Conservation (phyloP, 1,140 invertebrate species). For the Paracyclopina nana region DNA sequence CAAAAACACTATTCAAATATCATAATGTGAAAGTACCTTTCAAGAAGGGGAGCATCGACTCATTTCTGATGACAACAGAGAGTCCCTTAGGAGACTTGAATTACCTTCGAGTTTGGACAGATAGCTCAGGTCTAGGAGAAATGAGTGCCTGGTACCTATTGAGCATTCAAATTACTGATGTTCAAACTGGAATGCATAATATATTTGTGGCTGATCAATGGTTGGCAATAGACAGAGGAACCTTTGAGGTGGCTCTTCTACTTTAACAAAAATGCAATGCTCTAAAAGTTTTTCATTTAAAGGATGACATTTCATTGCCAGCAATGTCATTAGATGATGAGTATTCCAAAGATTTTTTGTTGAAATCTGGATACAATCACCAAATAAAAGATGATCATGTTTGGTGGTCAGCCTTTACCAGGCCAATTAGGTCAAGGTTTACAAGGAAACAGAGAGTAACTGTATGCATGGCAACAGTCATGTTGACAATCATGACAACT, state of each 20-base stretch:
- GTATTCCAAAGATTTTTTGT: background rate
- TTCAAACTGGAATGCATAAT: slow-evolving; percentile 28
- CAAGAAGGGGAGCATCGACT: slow-evolving; percentile 27
- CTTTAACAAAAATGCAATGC: background rate
- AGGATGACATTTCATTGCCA: background rate
- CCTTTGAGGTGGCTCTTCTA: background rate
- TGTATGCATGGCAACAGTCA: slow-evolving; percentile 33
- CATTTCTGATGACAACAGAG: slow-evolving; percentile 25
- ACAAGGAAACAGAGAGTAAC: slow-evolving; percentile 32
- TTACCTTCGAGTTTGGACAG: slow-evolving; percentile 33
- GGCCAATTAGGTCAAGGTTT: slow-evolving; percentile 33
- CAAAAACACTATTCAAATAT: slow-evolving; percentile 28
- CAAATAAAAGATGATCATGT: slow-evolving; percentile 31
- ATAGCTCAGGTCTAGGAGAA: slow-evolving; percentile 31
- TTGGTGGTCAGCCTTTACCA: slow-evolving; percentile 35
- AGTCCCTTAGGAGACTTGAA: slow-evolving; percentile 29
- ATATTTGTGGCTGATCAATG: slow-evolving; percentile 31
- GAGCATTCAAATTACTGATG: slow-evolving; percentile 29
- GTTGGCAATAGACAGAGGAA: slow-evolving; percentile 33
- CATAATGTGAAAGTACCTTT: too few species aligned
- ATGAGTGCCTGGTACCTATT: slow-evolving; percentile 33
- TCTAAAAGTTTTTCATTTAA: background rate
- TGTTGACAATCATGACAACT: slow-evolving; percentile 34
- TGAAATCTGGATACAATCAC: background rate
- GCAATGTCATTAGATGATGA: background rate